Evolutionary conservation across 2,797 vertebrate genomes (phyloP).

Genomic region (Coluber constrictor): DNA sequence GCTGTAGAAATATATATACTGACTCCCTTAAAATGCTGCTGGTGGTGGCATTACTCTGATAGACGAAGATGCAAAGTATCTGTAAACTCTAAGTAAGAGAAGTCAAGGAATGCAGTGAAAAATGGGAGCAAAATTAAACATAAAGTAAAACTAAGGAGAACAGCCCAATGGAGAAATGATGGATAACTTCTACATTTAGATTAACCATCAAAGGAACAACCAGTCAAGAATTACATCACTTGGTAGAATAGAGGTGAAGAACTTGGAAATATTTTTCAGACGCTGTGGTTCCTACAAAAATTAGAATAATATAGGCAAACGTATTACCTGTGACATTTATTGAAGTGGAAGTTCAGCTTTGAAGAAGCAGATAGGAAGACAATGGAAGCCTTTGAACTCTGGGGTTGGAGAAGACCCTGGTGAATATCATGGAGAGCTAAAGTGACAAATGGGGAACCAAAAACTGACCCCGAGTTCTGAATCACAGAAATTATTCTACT

Average conservation of each 20-base stretch:
- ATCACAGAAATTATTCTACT: not conserved
- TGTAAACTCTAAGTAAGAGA: no score
- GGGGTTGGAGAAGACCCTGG: not conserved
- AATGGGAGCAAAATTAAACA: no score
- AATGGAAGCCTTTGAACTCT: not conserved
- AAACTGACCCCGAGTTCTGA: not conserved
- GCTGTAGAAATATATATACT: not conserved
- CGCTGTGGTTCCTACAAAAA: no score
- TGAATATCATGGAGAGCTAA: not conserved
- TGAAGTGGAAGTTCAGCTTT: not conserved
- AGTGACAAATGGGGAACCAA: not conserved
- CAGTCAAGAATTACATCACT: not conserved
- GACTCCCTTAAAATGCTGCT: constrained; percentile 42
- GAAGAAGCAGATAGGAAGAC: not conserved
- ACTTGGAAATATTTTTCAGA: not conserved
- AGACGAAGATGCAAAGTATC: no score
- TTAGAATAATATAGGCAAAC: no score
- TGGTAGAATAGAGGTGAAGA: not conserved
- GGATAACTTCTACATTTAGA: not conserved
- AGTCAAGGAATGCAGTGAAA: no score
- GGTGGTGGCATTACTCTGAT: not conserved
- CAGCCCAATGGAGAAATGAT: not conserved
- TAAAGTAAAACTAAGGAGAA: no score
- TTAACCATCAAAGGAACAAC: not conserved
- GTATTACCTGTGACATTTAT: not conserved